Conservation (phyloP, 2,888 invertebrate species). For the Athetis lepigone region DNA sequence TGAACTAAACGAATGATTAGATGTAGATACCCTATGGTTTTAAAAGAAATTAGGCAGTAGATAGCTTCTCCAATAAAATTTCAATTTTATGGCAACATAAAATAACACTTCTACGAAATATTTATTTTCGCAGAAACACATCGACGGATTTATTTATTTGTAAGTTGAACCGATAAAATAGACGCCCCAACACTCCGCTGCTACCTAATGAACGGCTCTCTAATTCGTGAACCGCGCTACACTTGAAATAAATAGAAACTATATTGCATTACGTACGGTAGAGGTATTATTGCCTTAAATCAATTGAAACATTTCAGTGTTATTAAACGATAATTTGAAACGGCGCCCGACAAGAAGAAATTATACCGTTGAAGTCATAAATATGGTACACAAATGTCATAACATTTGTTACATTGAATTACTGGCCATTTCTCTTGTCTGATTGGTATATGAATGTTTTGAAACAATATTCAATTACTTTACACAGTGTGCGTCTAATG, state of each 20-base stretch:
- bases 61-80: constrained; percentile 24
- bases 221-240: constrained; percentile 61
- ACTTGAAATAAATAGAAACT: constrained; percentile 54
- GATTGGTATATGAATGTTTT: constrained; percentile 34
- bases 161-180: constrained; percentile 18
- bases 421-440: constrained; percentile 38
- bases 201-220: constrained; percentile 20
- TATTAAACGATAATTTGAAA: constrained; percentile 61
- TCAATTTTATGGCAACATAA: constrained; percentile 42
- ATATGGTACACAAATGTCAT: constrained; percentile 49
- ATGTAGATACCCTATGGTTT: not conserved
- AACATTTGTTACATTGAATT: constrained; percentile 52
- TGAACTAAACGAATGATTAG: not conserved
- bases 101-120: constrained; percentile 27
- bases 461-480: constrained; percentile 41
- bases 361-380: constrained; percentile 61
- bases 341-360: constrained; percentile 57
- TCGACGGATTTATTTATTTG: constrained; percentile 42
- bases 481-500: constrained; percentile 23
- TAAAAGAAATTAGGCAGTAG: not conserved
- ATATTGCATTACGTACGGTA: constrained; percentile 53
- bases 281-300: constrained; percentile 63
- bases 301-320: constrained; percentile 69
- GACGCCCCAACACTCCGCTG: constrained; percentile 11
- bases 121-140: constrained; percentile 27